These are phyloP conservation scores for Sarcophaga carnaria DNA, from an alignment of 2,888 invertebrate species.

Conservation along the genomic window DNA sequence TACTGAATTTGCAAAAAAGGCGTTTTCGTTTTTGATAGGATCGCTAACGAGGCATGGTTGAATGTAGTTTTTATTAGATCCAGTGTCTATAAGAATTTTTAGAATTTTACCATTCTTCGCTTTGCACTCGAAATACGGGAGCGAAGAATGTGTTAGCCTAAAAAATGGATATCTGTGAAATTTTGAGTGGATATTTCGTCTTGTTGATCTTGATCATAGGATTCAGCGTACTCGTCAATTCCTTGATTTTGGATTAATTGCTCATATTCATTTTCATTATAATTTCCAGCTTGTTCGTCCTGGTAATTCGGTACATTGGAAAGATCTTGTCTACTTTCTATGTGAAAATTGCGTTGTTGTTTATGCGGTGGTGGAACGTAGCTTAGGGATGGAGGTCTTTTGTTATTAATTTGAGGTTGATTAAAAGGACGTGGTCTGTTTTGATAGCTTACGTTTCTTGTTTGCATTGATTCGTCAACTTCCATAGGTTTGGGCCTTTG, in stretches of 20 bases:
- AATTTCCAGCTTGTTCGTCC: neutral
- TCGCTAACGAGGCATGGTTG: slow-evolving; percentile 19
- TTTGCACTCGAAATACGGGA: slow-evolving; percentile 30
- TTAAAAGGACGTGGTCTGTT: neutral
- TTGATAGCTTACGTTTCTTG: neutral
- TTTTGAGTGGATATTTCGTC: neutral
- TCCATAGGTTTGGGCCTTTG: neutral
- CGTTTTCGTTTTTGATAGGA: slow-evolving; percentile 11
- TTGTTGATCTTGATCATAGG: slow-evolving; percentile 6
- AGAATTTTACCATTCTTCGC: slow-evolving; percentile 31
- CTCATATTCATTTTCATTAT: neutral
- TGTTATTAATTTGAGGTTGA: neutral
- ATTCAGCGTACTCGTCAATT: slow-evolving; percentile 1
- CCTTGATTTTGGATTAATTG: neutral
- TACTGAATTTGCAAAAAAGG: slow-evolving; percentile 40
- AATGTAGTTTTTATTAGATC: neutral
- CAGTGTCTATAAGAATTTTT: slow-evolving; percentile 35
- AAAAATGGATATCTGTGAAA: neutral
- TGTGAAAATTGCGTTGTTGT: slow-evolving; percentile 22
- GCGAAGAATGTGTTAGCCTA: slow-evolving; percentile 20
- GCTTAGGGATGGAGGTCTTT: slow-evolving; percentile 18
- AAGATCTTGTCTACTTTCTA: slow-evolving; percentile 9
- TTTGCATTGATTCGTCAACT: neutral
- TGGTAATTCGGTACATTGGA: too few relatives aligned
- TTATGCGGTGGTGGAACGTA: slow-evolving; percentile 18